A percentile compares a stretch with the other conserved stretches of the same genome.
phyloP scores from a whole-genome alignment of 2,888 invertebrate species.

The Dysmachus trigonus region DNA sequence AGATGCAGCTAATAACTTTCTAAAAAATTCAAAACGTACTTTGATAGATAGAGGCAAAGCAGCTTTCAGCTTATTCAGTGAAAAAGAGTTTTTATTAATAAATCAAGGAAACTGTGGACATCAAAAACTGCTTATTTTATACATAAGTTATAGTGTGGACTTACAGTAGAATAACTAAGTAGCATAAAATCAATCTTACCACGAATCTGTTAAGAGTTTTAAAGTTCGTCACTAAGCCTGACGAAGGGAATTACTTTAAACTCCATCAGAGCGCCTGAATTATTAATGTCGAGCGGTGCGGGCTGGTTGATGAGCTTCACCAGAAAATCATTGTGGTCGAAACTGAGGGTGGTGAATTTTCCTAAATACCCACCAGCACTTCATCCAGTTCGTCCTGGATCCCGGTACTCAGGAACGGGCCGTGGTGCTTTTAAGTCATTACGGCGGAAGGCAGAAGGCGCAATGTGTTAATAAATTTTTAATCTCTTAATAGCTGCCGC shows the following conservation, averaged over 20 bases:
- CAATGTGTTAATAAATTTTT: slow-evolving; percentile 47
- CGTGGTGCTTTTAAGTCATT: slow-evolving; percentile 45
- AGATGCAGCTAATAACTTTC: too few species aligned
- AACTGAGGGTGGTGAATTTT: background rate
- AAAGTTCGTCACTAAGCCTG: background rate
- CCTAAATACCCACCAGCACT: background rate
- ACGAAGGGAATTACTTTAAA: slow-evolving; percentile 23
- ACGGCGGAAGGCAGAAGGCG: slow-evolving; percentile 25
- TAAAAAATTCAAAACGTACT: too few species aligned
- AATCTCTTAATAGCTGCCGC: slow-evolving; percentile 46
- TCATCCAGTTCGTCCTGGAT: background rate
- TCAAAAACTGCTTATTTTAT: too few species aligned
- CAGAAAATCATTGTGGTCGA: slow-evolving; percentile 6
- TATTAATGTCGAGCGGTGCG: slow-evolving; percentile 39
- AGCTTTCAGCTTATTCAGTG: too few species aligned
- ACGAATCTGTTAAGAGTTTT: background rate
- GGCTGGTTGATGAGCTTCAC: slow-evolving; percentile 26
- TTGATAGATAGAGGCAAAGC: too few species aligned
- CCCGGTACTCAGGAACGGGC: background rate
- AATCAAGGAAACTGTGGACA: too few species aligned
- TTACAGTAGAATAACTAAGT: background rate
- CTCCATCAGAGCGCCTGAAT: slow-evolving; percentile 45
- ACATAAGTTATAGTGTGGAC: background rate
- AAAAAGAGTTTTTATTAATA: too few species aligned
- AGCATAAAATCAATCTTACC: background rate